Percentiles rank a stretch among this genome's conserved stretches.
Conservation (phyloP, 1,140 invertebrate genomes). For the Brachionus paranguensis region DNA sequence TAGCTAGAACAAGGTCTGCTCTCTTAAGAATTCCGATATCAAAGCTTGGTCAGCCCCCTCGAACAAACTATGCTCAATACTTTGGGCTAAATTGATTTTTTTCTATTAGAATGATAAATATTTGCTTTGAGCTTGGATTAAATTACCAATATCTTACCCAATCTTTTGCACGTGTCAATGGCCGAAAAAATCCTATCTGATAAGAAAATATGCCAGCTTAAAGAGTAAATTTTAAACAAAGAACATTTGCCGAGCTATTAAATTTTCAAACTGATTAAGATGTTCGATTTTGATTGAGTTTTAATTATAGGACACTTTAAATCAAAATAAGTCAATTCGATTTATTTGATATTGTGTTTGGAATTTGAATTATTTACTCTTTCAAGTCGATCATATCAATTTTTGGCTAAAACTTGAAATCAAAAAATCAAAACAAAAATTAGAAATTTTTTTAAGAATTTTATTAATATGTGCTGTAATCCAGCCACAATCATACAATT, state of each 20-base stretch:
- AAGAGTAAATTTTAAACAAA: not conserved
- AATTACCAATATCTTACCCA: slow-evolving; percentile 2
- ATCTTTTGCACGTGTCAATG: not conserved
- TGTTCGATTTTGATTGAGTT: not conserved
- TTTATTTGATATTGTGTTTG: not conserved
- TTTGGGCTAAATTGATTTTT: not conserved
- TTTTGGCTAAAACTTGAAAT: not conserved
- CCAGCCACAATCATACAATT: no score
- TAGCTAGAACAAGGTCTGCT: not conserved
- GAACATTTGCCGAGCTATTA: not conserved
- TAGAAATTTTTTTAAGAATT: no score
- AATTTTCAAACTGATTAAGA: not conserved
- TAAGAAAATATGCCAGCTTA: not conserved
- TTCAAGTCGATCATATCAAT: not conserved
- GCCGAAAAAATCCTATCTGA: not conserved
- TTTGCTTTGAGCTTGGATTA: slow-evolving; percentile 15
- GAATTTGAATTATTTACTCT: slow-evolving; percentile 8
- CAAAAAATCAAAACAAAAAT: no score
- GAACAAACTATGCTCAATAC: not conserved
- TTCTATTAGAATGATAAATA: not conserved
- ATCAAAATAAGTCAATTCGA: not conserved
- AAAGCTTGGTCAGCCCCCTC: not conserved
- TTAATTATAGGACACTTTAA: not conserved
- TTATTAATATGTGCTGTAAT: no score
- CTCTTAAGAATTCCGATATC: slow-evolving; percentile 3